Evolutionary conservation across 1,140 invertebrate genomes (phyloP).

Genomic region (Colletes gigas): DNA sequence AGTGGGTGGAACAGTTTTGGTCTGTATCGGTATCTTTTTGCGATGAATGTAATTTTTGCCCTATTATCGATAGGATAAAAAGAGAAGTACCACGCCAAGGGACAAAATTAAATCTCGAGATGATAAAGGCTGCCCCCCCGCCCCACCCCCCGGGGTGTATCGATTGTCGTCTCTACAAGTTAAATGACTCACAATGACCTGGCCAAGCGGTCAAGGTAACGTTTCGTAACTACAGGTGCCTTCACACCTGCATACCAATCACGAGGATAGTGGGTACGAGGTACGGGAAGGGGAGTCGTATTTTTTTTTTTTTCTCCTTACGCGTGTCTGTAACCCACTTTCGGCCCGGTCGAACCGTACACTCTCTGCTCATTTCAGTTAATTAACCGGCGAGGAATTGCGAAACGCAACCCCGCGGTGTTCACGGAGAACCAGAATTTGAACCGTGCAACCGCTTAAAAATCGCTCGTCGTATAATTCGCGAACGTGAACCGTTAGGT

Average conservation of each 20-base stretch:
- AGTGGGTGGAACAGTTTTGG: no score
- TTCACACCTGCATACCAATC: conserved; percentile 54
- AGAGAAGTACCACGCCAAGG: background rate
- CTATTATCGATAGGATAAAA: background rate
- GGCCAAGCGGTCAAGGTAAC: conserved; percentile 59
- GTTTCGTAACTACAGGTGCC: conserved; percentile 51
- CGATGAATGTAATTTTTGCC: no score
- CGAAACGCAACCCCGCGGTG: background rate
- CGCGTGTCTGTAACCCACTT: conserved; percentile 51
- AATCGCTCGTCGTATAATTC: background rate
- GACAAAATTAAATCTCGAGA: background rate
- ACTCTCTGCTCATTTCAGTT: conserved; percentile 2
- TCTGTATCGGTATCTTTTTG: no score
- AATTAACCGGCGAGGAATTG: conserved; percentile 29
- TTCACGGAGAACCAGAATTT: background rate
- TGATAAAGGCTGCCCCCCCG: background rate
- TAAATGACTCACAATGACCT: conserved; percentile 50
- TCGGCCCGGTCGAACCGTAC: background rate
- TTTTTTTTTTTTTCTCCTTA: conserved; percentile 21
- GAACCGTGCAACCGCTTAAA: background rate
- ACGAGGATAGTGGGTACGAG: background rate
- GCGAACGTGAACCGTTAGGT: no score
- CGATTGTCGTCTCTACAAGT: conserved; percentile 16
- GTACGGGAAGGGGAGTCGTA: background rate
- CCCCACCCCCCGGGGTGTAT: background rate